A percentile compares a stretch with the other conserved stretches of the same genome.
Evolutionary conservation across 2,888 invertebrate species (phyloP).

Genomic region (Eristalinus aeneus): DNA sequence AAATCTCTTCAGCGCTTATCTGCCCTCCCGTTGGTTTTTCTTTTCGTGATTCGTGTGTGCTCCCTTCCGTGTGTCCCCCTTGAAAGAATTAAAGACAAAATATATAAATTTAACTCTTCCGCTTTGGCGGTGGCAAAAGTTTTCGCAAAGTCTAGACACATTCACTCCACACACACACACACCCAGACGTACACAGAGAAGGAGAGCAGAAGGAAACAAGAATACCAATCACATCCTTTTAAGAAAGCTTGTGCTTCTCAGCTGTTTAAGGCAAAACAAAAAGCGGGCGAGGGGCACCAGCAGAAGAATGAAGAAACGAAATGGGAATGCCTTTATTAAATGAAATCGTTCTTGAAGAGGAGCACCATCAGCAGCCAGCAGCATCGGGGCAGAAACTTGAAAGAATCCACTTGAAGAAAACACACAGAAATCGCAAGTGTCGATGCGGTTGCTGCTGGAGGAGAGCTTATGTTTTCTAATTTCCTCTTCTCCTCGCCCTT

Average conservation of each 20-base stretch:
- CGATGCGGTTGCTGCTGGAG: neutral
- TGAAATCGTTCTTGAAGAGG: slow-evolving; percentile 13
- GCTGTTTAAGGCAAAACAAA: neutral
- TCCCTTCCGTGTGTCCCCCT: neutral
- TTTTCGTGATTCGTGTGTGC: too few relatives aligned
- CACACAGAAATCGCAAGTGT: slow-evolving; percentile 35
- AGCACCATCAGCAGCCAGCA: neutral
- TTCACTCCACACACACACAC: neutral
- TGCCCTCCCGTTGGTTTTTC: neutral
- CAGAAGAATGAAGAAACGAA: neutral
- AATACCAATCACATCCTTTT: slow-evolving; percentile 24
- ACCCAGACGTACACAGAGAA: neutral
- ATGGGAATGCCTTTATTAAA: slow-evolving; percentile 3
- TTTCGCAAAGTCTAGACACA: slow-evolving; percentile 58
- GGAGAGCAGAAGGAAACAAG: neutral
- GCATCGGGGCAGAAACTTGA: neutral
- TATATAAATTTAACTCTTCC: slow-evolving; percentile 61
- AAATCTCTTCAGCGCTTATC: neutral
- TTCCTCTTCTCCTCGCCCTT: slow-evolving; percentile 21
- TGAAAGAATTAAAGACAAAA: slow-evolving; percentile 46
- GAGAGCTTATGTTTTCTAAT: slow-evolving; percentile 37
- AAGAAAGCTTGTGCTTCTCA: neutral
- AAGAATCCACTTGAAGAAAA: neutral
- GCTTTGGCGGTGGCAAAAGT: slow-evolving; percentile 42
- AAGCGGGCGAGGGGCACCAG: too few relatives aligned